Conservation (phyloP, 2,113 vertebrate genomes). For the Egretta garzetta region DNA sequence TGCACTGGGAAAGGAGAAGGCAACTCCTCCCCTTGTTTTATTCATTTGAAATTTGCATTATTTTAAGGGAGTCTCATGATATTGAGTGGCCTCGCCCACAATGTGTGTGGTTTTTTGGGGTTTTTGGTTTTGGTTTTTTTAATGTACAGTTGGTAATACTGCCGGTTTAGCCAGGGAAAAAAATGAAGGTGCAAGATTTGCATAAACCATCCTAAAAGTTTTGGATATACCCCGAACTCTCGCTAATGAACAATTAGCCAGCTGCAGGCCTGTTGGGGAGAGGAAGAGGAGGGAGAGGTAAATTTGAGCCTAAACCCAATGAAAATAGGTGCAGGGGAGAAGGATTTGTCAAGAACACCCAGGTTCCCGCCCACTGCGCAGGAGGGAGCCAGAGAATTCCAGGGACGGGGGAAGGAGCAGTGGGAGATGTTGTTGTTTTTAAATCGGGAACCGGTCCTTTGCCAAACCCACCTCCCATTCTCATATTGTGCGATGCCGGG, state of each 20-base stretch:
- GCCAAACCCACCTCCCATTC: constrained; percentile 75
- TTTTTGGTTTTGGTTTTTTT: background rate
- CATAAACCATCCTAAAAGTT: constrained; percentile 55
- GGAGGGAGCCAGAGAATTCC: constrained; percentile 47
- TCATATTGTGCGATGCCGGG: constrained; percentile 52
- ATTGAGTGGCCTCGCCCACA: constrained; percentile 47
- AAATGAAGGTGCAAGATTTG: constrained; percentile 6
- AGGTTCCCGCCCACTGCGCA: constrained; percentile 42
- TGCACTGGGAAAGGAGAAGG: constrained; percentile 9
- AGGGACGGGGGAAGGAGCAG: constrained; percentile 43
- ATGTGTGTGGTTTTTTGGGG: constrained; percentile 65
- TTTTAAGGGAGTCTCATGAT: constrained; percentile 50
- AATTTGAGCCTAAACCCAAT: constrained; percentile 13
- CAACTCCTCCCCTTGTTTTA: background rate
- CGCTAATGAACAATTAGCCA: constrained; percentile 48
- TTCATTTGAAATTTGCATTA: constrained; percentile 38
- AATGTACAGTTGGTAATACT: constrained; percentile 11
- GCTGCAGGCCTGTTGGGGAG: constrained; percentile 50
- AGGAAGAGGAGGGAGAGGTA: constrained; percentile 55
- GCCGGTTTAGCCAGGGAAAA: constrained; percentile 19
- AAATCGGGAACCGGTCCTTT: constrained; percentile 15
- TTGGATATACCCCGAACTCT: background rate
- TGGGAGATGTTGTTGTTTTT: constrained; percentile 65
- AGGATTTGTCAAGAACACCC: constrained; percentile 25
- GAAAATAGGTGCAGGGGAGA: background rate